A percentile compares a stretch with the other conserved stretches of the same genome.
These are phyloP conservation scores for Picathartes gymnocephalus DNA, from an alignment of 2,113 vertebrate species.

Conservation along the genomic window DNA sequence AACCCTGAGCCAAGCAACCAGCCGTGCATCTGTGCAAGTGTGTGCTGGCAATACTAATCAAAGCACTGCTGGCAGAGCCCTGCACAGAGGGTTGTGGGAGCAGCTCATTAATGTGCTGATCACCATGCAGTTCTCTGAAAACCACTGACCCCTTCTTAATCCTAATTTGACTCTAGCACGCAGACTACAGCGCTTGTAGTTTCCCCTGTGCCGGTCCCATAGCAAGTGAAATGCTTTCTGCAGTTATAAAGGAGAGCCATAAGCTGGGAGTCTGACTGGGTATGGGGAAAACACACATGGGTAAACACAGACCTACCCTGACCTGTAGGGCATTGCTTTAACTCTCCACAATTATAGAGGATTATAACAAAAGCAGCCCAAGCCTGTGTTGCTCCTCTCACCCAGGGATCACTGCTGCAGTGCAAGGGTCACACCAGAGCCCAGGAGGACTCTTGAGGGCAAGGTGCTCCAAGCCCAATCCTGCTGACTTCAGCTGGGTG, in stretches of 20 bases:
- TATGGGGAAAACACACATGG: fast-evolving
- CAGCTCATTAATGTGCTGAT: not conserved
- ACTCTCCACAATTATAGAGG: fast-evolving
- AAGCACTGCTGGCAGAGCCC: not conserved
- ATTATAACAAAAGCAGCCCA: not conserved
- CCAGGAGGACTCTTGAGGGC: not conserved
- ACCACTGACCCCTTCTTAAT: not conserved
- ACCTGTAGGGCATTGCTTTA: not conserved
- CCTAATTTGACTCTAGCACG: not conserved
- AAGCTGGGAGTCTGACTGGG: not conserved
- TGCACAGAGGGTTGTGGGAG: not conserved
- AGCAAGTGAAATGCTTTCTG: not conserved
- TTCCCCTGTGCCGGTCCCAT: not conserved
- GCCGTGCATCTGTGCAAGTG: not conserved
- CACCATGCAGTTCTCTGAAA: not conserved
- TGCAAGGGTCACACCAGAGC: not conserved
- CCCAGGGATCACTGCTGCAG: not conserved
- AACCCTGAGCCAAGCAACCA: not conserved
- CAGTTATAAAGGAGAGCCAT: not conserved
- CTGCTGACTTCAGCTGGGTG: not conserved
- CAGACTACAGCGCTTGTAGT: fast-evolving
- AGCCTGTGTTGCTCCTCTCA: not conserved
- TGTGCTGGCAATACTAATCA: conserved; percentile 15
- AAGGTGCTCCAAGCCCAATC: not conserved
- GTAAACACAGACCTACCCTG: not conserved